phyloP scores from a whole-genome alignment of 2,113 vertebrate species.

The Nannospalax galili region DNA sequence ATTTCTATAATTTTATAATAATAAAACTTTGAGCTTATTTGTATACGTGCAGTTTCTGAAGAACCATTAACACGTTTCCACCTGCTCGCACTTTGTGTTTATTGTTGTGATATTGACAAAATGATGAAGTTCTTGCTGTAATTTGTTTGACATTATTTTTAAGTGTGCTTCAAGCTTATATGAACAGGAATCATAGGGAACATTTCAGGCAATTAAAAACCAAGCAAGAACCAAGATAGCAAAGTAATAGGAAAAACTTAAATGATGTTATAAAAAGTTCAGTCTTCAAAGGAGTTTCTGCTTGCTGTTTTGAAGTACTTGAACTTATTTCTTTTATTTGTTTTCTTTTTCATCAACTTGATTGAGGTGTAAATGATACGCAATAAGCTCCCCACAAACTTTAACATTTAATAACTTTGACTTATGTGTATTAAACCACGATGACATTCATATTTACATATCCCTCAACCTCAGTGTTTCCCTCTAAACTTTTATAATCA shows the following conservation, averaged over 20 bases:
- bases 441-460: not conserved
- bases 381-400: not conserved
- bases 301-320: slow-evolving; percentile 1
- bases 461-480: not conserved
- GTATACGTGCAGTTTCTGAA: slow-evolving; percentile 54
- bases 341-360: not conserved
- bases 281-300: not conserved
- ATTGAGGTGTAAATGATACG: not conserved
- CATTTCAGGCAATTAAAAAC: slow-evolving; percentile 58
- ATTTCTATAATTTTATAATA: slow-evolving; percentile 60
- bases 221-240: not conserved
- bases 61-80: slow-evolving; percentile 61
- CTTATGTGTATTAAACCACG: not conserved
- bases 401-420: not conserved
- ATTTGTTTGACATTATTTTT: slow-evolving; percentile 69
- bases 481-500: not conserved
- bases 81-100: slow-evolving; percentile 59
- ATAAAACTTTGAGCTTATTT: slow-evolving; percentile 64
- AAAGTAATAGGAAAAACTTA: slow-evolving; percentile 44
- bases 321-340: not conserved
- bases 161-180: slow-evolving; percentile 28
- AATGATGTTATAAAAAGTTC: slow-evolving; percentile 35
- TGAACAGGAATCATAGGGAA: slow-evolving; percentile 40
- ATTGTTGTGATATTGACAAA: slow-evolving; percentile 60
- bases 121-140: slow-evolving; percentile 46